Evolutionary conservation across 2,888 invertebrate genomes (phyloP).

Genomic region (Polia nebulosa): DNA sequence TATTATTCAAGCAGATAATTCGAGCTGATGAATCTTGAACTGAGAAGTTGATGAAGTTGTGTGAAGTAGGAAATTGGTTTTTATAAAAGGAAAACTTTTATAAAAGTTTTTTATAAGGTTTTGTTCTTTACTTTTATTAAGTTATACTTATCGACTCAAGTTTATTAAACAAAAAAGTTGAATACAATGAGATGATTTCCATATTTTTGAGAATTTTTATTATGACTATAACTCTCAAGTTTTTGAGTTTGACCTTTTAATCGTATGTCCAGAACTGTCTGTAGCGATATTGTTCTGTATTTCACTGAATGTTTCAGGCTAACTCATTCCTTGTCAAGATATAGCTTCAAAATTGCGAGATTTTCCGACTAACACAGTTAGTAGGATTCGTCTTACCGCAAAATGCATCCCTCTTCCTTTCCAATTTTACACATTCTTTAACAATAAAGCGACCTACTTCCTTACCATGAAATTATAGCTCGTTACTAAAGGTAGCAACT

Average conservation of each 20-base stretch:
- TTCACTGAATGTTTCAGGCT: too few species aligned
- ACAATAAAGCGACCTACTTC: not conserved
- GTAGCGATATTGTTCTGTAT: too few species aligned
- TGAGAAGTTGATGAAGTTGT: too few species aligned
- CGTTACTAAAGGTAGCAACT: not conserved
- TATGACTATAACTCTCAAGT: not conserved
- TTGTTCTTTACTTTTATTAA: slow-evolving; percentile 31
- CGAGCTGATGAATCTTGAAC: slow-evolving; percentile 8
- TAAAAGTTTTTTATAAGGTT: slow-evolving; percentile 18
- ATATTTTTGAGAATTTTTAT: slow-evolving; percentile 18
- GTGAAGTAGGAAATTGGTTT: slow-evolving; percentile 44
- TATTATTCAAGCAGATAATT: slow-evolving; percentile 26
- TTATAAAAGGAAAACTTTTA: slow-evolving; percentile 22
- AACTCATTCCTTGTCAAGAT: not conserved
- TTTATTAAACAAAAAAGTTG: slow-evolving; percentile 7
- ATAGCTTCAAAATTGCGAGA: not conserved
- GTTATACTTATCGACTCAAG: slow-evolving; percentile 8
- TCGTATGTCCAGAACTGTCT: not conserved
- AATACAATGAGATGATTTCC: not conserved
- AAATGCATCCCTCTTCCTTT: not conserved
- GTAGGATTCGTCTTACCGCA: not conserved
- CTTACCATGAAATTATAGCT: not conserved
- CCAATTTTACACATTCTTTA: not conserved
- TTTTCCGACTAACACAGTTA: too few species aligned
- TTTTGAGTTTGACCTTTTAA: not conserved